Percentiles rank a stretch among this genome's conserved stretches.
These are phyloP conservation scores for Ganaspis sp. DNA, from an alignment of 1,140 invertebrate species.

Conservation along the genomic window DNA sequence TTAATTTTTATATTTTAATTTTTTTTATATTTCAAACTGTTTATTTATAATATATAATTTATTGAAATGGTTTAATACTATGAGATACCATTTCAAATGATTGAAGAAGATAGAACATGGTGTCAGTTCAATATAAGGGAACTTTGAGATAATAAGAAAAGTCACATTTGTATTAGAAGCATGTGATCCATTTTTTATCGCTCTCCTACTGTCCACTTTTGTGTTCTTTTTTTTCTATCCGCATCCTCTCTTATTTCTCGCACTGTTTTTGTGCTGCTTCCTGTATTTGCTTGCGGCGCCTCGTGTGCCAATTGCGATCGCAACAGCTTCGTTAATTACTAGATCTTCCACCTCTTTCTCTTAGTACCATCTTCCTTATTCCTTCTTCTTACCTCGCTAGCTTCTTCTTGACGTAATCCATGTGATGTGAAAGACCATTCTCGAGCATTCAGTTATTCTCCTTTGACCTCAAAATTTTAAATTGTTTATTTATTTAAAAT, in stretches of 20 bases:
- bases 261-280: not conserved
- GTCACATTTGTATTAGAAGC: slow-evolving; percentile 64
- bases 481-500: too few relatives aligned
- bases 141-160: slow-evolving; percentile 57
- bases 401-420: not conserved
- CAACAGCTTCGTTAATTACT: slow-evolving; percentile 69
- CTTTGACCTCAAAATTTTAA: slow-evolving; percentile 20
- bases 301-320: slow-evolving; percentile 64
- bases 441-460: slow-evolving; percentile 32
- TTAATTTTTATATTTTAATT: too few relatives aligned
- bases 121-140: not conserved
- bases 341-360: slow-evolving; percentile 50
- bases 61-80: too few relatives aligned
- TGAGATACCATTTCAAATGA: too few relatives aligned
- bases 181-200: slow-evolving; percentile 37
- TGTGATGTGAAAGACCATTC: not conserved
- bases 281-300: slow-evolving; percentile 52
- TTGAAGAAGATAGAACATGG: slow-evolving; percentile 20
- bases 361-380: slow-evolving; percentile 36
- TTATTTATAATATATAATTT: too few relatives aligned
- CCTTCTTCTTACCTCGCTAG: slow-evolving; percentile 37
- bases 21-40: too few relatives aligned
- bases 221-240: slow-evolving; percentile 7
- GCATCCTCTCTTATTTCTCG: not conserved
- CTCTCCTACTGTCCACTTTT: not conserved